Conservation (phyloP, 2,113 vertebrate genomes). For the Orthonyx spaldingii region DNA sequence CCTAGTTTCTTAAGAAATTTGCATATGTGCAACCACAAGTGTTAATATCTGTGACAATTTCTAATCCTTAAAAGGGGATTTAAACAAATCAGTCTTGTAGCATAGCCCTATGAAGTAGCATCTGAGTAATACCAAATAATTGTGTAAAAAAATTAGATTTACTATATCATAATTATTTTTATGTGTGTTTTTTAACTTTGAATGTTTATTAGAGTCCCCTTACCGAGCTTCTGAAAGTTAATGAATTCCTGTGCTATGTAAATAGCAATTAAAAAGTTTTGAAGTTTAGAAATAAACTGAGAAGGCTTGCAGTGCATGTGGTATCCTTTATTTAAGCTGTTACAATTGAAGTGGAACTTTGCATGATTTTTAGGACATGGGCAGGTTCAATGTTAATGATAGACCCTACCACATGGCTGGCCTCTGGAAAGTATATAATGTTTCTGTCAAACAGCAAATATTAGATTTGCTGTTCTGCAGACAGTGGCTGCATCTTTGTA, state of each 20-base stretch:
- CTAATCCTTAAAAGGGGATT: slow-evolving; percentile 17
- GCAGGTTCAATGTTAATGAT: background rate
- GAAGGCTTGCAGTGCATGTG: background rate
- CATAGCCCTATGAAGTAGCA: background rate
- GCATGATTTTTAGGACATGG: background rate
- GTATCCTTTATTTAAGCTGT: background rate
- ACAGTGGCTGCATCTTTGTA: background rate
- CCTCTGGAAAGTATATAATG: background rate
- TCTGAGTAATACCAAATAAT: background rate
- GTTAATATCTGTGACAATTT: slow-evolving; percentile 1
- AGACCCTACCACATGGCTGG: background rate
- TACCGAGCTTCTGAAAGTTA: background rate
- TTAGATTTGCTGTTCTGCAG: background rate
- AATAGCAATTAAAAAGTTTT: background rate
- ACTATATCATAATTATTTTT: background rate
- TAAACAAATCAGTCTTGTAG: background rate
- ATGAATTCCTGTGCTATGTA: background rate
- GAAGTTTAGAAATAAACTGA: background rate
- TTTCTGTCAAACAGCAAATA: background rate
- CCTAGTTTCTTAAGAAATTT: slow-evolving; percentile 14
- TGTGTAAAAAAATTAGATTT: background rate
- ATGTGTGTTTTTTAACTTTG: background rate
- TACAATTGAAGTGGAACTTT: background rate
- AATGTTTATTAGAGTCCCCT: background rate
- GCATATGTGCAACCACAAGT: background rate